Base-by-base conservation (phyloP, 2,113 vertebrate genomes). In the Brachypodius melanocephalos region DNA sequence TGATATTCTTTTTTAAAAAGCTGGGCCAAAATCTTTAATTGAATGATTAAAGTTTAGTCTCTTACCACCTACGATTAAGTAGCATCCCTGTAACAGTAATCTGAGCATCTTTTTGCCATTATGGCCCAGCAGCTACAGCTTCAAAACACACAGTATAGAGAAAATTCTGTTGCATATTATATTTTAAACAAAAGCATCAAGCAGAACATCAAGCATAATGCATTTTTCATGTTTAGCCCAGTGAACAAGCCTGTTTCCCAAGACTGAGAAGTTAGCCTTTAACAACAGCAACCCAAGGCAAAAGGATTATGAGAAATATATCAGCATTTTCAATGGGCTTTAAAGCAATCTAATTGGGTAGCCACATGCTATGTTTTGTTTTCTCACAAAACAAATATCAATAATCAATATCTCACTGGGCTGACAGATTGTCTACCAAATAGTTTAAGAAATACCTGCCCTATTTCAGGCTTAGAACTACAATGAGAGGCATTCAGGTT, bases 291-390 rank as follows among this genome's bases (percentile, higher is more conserved):
- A 95, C 18, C 38, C 55, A 36, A 40, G 58, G 73, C 92, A 96
- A 93, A 97, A 96, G 25, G 22, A 96, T 93, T 97, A 95, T 95
- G 77, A 97, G 85, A 92, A 97, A 96, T 63, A 72, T 48, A 96
- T 76, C 10, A 2, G 81, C 38, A 40, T 89, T 78, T 95, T 86
- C 94, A 96, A 51, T 4, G 32, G 91, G 92, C 92, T 97, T 96
- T 61, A 73, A 89, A 91, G 69, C 88, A 98, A 96, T 91, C 89
- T 94, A 97, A 97, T 97, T 93, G 96, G 85, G 93, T 96, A 98
- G 94, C 91, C 94, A 90, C 82, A 94, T 1, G 6, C 77, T 84
- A 82, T 34, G 80, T 92, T 98, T 95, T 26, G 14, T 34, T 58
- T 58, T 34, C n/a, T 58, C 57, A 36, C 57, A 59, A 36, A 59